Conservation (phyloP, 2,888 invertebrate genomes). For the Tetramorium bicarinatum region DNA sequence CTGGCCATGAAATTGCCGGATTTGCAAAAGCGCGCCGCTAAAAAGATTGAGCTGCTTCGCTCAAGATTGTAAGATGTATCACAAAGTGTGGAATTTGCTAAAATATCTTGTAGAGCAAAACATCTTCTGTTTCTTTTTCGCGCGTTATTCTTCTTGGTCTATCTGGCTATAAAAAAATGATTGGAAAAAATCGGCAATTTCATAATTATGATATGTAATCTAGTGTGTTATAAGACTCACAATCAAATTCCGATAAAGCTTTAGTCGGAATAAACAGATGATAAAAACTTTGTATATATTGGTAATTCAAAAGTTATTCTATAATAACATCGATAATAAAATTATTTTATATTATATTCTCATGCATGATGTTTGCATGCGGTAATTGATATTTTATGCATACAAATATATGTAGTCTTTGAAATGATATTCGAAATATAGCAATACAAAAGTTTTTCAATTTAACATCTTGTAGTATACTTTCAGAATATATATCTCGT, state of each 20-base stretch:
- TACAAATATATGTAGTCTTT: neutral
- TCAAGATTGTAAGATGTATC: constrained; percentile 90
- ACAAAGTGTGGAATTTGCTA: neutral
- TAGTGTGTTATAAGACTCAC: neutral
- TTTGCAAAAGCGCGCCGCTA: constrained; percentile 91
- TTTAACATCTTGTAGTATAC: neutral
- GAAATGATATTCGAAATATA: neutral
- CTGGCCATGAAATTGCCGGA: constrained; percentile 97
- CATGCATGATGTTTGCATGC: neutral
- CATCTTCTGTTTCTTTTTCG: neutral
- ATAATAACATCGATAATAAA: neutral
- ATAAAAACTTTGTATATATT: constrained; percentile 27
- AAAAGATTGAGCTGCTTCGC: constrained; percentile 91
- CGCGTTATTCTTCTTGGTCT: neutral
- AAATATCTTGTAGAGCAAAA: neutral
- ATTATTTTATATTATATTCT: constrained; percentile 11
- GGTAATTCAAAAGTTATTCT: constrained; percentile 11
- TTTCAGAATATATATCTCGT: neutral
- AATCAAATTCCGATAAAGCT: constrained; percentile 26
- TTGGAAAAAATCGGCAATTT: constrained; percentile 8
- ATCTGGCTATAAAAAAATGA: neutral
- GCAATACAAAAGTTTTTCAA: neutral
- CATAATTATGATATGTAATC: neutral
- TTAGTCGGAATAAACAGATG: constrained; percentile 14
- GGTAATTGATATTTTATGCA: neutral